Evolutionary conservation across 1,140 invertebrate species (phyloP), one percentile per base, ranked within the genome.

Genomic region (Yoshiicerus persimilis): DNA sequence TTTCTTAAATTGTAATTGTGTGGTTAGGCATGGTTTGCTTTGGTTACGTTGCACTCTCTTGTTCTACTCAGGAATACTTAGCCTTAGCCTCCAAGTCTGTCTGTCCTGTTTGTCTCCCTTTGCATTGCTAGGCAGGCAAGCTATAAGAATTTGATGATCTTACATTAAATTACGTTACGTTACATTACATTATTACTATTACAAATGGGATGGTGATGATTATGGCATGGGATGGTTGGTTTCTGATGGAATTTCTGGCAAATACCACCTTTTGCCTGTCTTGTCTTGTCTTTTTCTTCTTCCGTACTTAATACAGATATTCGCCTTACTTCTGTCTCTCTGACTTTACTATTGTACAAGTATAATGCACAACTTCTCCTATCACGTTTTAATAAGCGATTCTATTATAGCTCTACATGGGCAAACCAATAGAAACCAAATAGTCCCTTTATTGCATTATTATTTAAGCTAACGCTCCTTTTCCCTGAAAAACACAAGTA

Each of bases 1-100:
- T 80, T 80, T 80, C 75, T 80, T 80, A 80, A 80, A 80, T 80
- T 80, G 75, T 38, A 80, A 80, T 80, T 80, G 75, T 80, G 75
- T 38, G 75, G 75, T 80, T 80, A 80, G 75, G 75, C 75, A 34
- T 80, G 75, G 75, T 80, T 80, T 80, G 75, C 75, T 80, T 80
- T 80, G 75, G 75, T 80, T 80, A 80, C 34, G 34, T 38, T 80
- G n/a, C 30, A 80, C 30, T 80, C 16, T 36, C 34, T 20, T 80
- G 4, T 70, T 27, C 64, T 66, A 47, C 16, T 20, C 16, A 47
- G 4, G 11, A 47, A 16, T 47, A 47, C 41, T 16, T 47, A 47
- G 39, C 2, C 41, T 4, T 11, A 41, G 1, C 16, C 41, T 47
- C n/a, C 13, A 30, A 47, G 41, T 47, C 66, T 32, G 25, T 30